Conservation (phyloP, 1,140 invertebrate genomes). For the Leptinotarsa undecemlineata region DNA sequence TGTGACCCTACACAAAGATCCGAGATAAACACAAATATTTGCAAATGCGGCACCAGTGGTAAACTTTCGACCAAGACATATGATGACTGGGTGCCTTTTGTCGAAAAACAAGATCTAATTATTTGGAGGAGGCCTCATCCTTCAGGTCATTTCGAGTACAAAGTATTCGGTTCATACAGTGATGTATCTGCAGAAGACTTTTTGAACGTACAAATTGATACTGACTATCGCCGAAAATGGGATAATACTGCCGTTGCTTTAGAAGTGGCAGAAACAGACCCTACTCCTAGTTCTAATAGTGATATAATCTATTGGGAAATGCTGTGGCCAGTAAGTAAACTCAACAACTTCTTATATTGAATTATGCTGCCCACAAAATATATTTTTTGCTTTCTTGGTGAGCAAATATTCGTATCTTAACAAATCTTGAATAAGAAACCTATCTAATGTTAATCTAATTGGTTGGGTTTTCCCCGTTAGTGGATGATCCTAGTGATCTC, state of each 20-base stretch:
- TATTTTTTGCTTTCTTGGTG: too few species aligned
- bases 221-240: conserved; percentile 78
- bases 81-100: conserved; percentile 75
- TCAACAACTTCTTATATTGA: neutral
- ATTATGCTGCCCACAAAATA: too few species aligned
- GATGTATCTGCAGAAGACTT: conserved; percentile 81
- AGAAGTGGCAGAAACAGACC: conserved; percentile 69
- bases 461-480: too few species aligned
- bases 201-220: conserved; percentile 79
- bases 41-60: conserved; percentile 32
- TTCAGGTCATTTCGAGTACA: conserved; percentile 76
- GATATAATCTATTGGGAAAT: conserved; percentile 88
- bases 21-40: conserved; percentile 29
- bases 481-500: too few species aligned
- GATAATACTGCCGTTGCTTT: conserved; percentile 76
- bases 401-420: too few species aligned
- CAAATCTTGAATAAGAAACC: too few species aligned
- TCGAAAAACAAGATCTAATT: conserved; percentile 77
- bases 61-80: conserved; percentile 45
- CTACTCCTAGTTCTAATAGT: conserved; percentile 58
- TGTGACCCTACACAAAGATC: conserved; percentile 33
- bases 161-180: conserved; percentile 81
- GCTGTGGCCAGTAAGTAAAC: conserved; percentile 75
- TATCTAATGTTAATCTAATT: too few species aligned
- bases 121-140: conserved; percentile 78